These are phyloP conservation scores for Corvus cornix DNA, from an alignment of 2,113 vertebrate species.

Conservation along the genomic window DNA sequence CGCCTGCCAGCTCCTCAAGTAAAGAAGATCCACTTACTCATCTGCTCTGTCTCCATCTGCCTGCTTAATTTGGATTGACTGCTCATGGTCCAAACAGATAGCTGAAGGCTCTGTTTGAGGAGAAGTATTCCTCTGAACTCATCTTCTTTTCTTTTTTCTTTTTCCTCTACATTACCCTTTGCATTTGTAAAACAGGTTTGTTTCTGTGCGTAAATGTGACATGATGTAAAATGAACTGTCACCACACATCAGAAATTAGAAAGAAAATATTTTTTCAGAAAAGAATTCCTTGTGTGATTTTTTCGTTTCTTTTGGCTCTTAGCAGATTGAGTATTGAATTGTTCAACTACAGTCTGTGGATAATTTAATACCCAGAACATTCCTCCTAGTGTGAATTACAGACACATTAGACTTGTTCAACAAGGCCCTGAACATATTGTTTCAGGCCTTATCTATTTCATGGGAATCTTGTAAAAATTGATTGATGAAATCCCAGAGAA, in stretches of 20 bases:
- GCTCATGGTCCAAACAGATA: slow-evolving; percentile 58
- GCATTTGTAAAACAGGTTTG: slow-evolving; percentile 12
- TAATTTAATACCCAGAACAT: slow-evolving; percentile 65
- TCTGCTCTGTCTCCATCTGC: slow-evolving; percentile 60
- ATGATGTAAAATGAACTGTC: slow-evolving; percentile 56
- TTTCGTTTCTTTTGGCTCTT: slow-evolving; percentile 63
- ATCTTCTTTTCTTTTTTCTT: background rate
- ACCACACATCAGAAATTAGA: slow-evolving; percentile 65
- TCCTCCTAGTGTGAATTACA: slow-evolving; percentile 61
- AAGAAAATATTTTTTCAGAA: slow-evolving; percentile 63
- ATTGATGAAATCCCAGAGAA: slow-evolving; percentile 62
- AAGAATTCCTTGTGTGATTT: slow-evolving; percentile 61
- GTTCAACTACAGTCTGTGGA: slow-evolving; percentile 53
- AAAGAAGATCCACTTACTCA: slow-evolving; percentile 69
- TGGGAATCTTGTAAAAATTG: slow-evolving; percentile 69
- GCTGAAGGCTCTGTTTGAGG: slow-evolving; percentile 41
- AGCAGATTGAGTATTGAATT: slow-evolving; percentile 64
- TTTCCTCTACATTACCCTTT: background rate
- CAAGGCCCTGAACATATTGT: slow-evolving; percentile 21
- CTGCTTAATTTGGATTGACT: slow-evolving; percentile 76
- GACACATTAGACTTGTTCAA: slow-evolving; percentile 67
- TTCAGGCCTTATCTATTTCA: slow-evolving; percentile 57
- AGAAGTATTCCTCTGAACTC: slow-evolving; percentile 43
- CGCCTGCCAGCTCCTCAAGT: slow-evolving; percentile 64
- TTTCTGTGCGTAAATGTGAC: slow-evolving; percentile 31